Base-by-base conservation (phyloP, 2,888 invertebrate genomes). In the Catocala sponsa region DNA sequence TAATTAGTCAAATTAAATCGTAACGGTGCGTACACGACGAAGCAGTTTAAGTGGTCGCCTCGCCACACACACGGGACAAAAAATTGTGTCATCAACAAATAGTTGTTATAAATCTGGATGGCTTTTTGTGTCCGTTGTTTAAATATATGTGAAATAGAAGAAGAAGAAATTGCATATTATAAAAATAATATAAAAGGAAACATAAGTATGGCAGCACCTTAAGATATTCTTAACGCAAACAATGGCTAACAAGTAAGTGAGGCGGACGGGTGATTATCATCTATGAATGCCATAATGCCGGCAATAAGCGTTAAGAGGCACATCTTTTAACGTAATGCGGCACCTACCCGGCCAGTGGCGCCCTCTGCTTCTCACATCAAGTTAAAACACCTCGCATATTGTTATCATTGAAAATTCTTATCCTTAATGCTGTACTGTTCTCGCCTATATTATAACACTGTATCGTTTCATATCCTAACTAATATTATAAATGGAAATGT, bases 211-310 rank as follows among this genome's bases (percentile, higher is more conserved):
- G 12, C 43, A 46, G 13, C 46, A 46, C 46, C 15, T 46, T 46
- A 46, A 53, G n/a, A n/a, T n/a, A n/a, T n/a, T n/a, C n/a, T n/a
- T n/a, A n/a, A 56, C 47, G 48, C 35, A 53, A 57, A 57, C 57
- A 57, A 53, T 56, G 9, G 48, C 38, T n/a, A 7, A 49, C 25
- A 25, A 44, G 51, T 38, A 51, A 51, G 44, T 12, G 55, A 44
- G 51, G 15, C 42, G 38, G 54, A 13, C 48, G 11, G 60, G 56
- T 55, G 55, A 72, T 72, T 63, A 74, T 67, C 60, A 69, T 64
- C 62, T 61, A 64, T 55, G 61, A 65, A 68, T 63, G 72, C 63
- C 57, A 59, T 69, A 77, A 74, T 68, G 72, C 54, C 51, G 43
- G 65, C 58, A 53, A 69, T 74, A 65, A 77, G 60, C 55, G 56